Conservation (phyloP, 1,140 invertebrate species). For the Galleria mellonella region DNA sequence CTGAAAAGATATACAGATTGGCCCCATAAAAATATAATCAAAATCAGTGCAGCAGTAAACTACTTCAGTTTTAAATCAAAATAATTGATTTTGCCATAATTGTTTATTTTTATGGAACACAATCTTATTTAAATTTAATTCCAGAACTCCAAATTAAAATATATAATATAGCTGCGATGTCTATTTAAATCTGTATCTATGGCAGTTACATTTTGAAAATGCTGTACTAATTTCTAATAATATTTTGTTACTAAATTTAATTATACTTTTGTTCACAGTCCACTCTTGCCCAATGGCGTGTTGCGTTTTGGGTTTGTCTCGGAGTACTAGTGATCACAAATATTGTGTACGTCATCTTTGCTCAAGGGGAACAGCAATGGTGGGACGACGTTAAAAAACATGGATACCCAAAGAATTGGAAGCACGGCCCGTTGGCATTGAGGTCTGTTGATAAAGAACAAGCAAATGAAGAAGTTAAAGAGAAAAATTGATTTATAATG, state of each 20-base stretch:
- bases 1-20: no score
- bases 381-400: conserved; percentile 78
- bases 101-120: no score
- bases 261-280: conserved; percentile 74
- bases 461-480: conserved; percentile 21
- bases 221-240: conserved; percentile 7
- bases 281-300: conserved; percentile 83
- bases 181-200: no score
- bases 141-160: no score
- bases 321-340: conserved; percentile 82
- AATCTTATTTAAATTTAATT: no score
- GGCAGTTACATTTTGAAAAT: no score
- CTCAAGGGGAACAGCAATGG: conserved; percentile 80
- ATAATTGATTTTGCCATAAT: no score
- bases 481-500: conserved; percentile 15
- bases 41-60: no score
- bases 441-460: conserved; percentile 36
- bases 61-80: no score
- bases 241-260: conserved; percentile 2
- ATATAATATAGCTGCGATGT: no score
- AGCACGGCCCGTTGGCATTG: conserved; percentile 42
- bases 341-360: conserved; percentile 81
- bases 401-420: conserved; percentile 53
- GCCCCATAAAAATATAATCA: no score
- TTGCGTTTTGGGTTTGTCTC: conserved; percentile 88